Percentiles rank a stretch among this genome's conserved stretches.
phyloP scores from a whole-genome alignment of 2,113 vertebrate genomes.

The Eleginops maclovinus region DNA sequence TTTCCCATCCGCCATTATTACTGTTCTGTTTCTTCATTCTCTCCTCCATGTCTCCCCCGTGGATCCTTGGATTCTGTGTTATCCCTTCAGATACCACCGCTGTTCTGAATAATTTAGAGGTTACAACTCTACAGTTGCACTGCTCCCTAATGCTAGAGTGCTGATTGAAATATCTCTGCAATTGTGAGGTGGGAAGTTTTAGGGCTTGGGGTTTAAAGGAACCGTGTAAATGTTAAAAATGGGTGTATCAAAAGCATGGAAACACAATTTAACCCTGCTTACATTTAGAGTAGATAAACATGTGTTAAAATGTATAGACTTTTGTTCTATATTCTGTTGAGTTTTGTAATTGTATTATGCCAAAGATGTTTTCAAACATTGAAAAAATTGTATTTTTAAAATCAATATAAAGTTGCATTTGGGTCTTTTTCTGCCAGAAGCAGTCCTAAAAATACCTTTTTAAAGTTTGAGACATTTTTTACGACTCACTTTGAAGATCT shows the following conservation, averaged over 20 bases:
- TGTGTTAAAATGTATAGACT: too few species aligned
- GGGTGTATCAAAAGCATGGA: background rate
- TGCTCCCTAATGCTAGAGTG: slow-evolving; percentile 41
- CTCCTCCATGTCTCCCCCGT: slow-evolving; percentile 33
- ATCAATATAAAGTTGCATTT: too few species aligned
- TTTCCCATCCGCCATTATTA: slow-evolving; percentile 49
- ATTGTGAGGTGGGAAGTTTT: slow-evolving; percentile 35
- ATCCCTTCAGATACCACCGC: slow-evolving; percentile 20
- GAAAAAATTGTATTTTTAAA: too few species aligned
- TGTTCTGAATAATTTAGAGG: slow-evolving; percentile 62
- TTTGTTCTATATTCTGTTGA: too few species aligned
- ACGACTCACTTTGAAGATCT: too few species aligned
- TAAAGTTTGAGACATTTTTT: too few species aligned
- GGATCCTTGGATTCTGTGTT: slow-evolving; percentile 43
- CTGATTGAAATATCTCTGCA: slow-evolving; percentile 66
- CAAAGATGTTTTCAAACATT: too few species aligned
- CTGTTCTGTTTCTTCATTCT: slow-evolving; percentile 11
- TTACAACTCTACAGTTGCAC: slow-evolving; percentile 35
- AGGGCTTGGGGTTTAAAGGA: slow-evolving; percentile 1
- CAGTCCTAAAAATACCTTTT: too few species aligned
- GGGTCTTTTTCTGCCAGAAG: too few species aligned
- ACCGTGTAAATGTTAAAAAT: background rate
- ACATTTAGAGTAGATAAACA: too few species aligned
- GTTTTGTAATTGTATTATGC: too few species aligned
- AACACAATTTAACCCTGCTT: background rate